Evolutionary conservation across 2,888 invertebrate genomes (phyloP).

Genomic region (Phyllotreta striolata): DNA sequence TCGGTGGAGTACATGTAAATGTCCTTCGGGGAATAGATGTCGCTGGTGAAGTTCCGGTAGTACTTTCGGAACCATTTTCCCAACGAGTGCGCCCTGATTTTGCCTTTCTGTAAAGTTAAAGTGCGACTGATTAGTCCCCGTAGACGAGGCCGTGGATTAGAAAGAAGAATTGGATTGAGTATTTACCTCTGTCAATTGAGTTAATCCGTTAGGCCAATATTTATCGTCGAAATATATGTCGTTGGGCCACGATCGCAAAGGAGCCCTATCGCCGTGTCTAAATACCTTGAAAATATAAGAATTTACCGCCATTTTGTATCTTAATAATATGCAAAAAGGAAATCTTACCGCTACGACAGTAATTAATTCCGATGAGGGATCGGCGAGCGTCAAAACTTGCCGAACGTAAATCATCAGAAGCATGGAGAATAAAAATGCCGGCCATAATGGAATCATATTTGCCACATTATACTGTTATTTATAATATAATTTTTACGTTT

Average conservation of each 20-base stretch:
- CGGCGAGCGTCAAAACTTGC: no score
- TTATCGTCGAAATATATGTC: slow-evolving; percentile 29
- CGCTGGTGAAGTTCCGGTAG: slow-evolving; percentile 70
- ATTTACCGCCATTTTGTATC: slow-evolving; percentile 3
- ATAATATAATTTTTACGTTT: no score
- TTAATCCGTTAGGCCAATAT: slow-evolving; percentile 37
- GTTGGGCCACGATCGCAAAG: slow-evolving; percentile 29
- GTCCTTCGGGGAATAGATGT: slow-evolving; percentile 65
- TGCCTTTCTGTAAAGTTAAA: slow-evolving; percentile 5
- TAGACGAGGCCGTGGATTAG: no score
- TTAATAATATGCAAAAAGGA: not conserved
- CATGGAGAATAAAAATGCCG: no score
- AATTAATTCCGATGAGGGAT: slow-evolving; percentile 1
- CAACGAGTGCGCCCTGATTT: slow-evolving; percentile 52
- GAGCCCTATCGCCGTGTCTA: slow-evolving; percentile 36
- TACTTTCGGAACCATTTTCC: slow-evolving; percentile 79
- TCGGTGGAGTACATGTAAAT: slow-evolving; percentile 78
- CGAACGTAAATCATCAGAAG: no score
- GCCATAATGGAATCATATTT: no score
- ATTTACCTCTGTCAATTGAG: slow-evolving; percentile 32
- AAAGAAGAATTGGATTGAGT: not conserved
- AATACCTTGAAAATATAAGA: slow-evolving; percentile 25
- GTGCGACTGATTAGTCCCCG: no score
- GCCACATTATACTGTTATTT: no score
- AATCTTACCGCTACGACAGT: slow-evolving; percentile 7